Base-by-base conservation (phyloP, 1,140 invertebrate species). In the Drosophila aff. region DNA sequence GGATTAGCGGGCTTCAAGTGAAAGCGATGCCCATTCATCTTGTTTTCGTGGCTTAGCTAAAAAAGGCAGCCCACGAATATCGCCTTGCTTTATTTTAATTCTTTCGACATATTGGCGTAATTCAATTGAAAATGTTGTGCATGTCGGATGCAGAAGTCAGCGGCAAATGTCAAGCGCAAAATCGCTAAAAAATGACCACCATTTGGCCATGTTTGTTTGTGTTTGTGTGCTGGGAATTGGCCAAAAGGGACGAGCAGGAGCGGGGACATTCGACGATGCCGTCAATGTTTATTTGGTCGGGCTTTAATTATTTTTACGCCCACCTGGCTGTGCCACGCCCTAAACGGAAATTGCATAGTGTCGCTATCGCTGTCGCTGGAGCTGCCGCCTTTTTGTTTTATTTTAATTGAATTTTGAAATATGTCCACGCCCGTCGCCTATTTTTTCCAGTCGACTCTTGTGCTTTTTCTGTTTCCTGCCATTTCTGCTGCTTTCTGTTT, bases 381-480 rank as follows among this genome's bases (percentile, higher is more conserved):
- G 50, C 28, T 38, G 53, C 53, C 53, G 68, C 68, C 63, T 62
- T 89, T 87, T 69, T 69, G 81, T 89, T 89, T 87, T 87, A 89
- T 79, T 89, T 90, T 89, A 90, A 89, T 90, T 89, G 86, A 89
- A 89, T 81, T 89, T 89, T 89, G 85, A 89, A 89, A 89, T 90
- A 89, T 90, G 81, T 78, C 69, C 68, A 61, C 66, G 63, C 31
- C 62, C 67, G 41, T 50, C 41, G 49, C 33, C 33, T 49, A 31
- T 69, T 61, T 73, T 60, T 76, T 15, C 38, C 21, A 6, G 3
- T 4, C 16, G 33, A 18, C 65, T 53, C 60, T 49, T 38, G 21
- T 43, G 57, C 36, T 71, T 59, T 75, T 65, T 47, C 15, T 61
- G 57, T 69, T 40, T 53, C 43, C 31, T 57, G 46, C 62, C 72